A percentile compares a stretch with the other conserved stretches of the same genome.
phyloP scores from a whole-genome alignment of 2,888 invertebrate genomes.

The Agapostemon virescens region DNA sequence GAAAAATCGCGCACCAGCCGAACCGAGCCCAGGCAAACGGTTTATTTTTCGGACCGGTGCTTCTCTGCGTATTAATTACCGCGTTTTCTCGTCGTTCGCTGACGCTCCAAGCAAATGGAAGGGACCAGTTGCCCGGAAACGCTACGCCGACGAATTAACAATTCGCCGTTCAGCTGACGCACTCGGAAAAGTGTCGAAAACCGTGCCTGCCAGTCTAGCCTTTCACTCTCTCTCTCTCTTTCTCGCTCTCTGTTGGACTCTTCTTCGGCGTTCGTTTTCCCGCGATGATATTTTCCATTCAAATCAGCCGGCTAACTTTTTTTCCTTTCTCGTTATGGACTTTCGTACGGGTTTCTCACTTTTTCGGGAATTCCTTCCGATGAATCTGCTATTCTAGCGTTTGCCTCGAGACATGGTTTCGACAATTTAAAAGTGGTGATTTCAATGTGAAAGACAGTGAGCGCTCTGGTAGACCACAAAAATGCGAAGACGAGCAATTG shows the following conservation, averaged over 20 bases:
- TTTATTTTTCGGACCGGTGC: constrained; percentile 51
- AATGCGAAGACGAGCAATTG: no score
- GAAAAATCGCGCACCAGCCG: constrained; percentile 13
- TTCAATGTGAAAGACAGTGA: no score
- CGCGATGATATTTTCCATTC: background rate
- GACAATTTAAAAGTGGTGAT: no score
- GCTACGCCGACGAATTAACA: constrained; percentile 41
- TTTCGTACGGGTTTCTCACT: background rate
- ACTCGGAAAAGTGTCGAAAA: constrained; percentile 13
- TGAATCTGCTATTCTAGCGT: background rate
- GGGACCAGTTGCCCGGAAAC: constrained; percentile 42
- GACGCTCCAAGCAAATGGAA: constrained; percentile 9
- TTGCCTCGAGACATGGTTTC: background rate
- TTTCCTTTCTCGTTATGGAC: background rate
- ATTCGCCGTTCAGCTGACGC: constrained; percentile 47
- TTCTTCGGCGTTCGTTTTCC: background rate
- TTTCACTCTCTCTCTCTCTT: no score
- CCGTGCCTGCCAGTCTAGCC: no score
- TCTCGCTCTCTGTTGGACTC: background rate
- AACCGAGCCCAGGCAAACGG: constrained; percentile 28
- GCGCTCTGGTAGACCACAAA: no score
- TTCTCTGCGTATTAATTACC: constrained; percentile 50
- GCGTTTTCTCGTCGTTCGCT: constrained; percentile 33
- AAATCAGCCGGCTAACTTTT: background rate
- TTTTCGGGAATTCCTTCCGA: background rate